phyloP scores from a whole-genome alignment of 2,113 vertebrate species.

The Channa maculata region DNA sequence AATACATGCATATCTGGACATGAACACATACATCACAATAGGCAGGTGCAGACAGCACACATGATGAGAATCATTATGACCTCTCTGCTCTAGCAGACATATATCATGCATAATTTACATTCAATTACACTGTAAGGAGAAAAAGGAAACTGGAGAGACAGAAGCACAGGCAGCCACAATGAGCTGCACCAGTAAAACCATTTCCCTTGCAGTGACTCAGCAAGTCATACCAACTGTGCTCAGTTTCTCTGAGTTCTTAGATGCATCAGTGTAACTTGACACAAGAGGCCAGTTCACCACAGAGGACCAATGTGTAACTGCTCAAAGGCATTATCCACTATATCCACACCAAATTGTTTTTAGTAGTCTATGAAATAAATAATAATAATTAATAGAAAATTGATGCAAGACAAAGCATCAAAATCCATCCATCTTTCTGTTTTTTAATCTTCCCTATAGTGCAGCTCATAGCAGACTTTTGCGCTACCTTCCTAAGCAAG shows the following conservation, averaged over 20 bases:
- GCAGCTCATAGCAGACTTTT: too few relatives aligned
- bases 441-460: too few relatives aligned
- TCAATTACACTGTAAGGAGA: constrained; percentile 51
- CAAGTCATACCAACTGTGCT: constrained; percentile 16
- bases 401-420: too few relatives aligned
- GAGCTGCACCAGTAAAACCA: constrained; percentile 34
- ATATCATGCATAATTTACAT: constrained; percentile 60
- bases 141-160: constrained; percentile 16
- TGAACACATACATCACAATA: not conserved
- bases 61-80: constrained; percentile 10
- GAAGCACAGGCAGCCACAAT: not conserved
- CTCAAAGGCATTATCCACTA: not conserved
- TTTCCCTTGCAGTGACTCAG: constrained; percentile 28
- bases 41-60: not conserved
- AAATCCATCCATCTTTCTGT: too few relatives aligned
- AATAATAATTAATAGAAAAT: too few relatives aligned
- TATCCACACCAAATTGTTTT: not conserved
- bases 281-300: constrained; percentile 2
- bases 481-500: too few relatives aligned
- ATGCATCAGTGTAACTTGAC: constrained; percentile 11
- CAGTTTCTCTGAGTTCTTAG: constrained; percentile 24
- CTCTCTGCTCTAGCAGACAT: constrained; percentile 28
- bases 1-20: not conserved
- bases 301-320: not conserved
- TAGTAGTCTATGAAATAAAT: too few relatives aligned